Percentiles rank a stretch among this genome's conserved stretches.
Evolutionary conservation across 2,113 vertebrate genomes (phyloP).

Genomic region (Pollimyrus isidori): DNA sequence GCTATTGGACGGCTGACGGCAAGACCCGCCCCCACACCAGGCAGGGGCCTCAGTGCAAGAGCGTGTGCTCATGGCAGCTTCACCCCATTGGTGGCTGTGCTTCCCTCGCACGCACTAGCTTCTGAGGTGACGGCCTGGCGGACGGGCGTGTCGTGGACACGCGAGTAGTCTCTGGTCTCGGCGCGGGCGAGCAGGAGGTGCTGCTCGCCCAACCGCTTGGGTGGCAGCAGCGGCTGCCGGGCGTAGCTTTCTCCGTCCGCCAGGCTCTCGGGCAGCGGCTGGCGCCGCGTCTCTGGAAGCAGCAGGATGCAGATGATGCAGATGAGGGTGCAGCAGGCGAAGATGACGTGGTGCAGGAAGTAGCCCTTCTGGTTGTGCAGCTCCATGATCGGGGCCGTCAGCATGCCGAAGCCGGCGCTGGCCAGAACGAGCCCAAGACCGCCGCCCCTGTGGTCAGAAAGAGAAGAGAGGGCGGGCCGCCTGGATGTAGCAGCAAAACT

Average conservation of each 20-base stretch:
- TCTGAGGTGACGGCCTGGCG: constrained; percentile 54
- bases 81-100: constrained; percentile 75
- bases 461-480: neutral
- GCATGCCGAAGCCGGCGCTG: constrained; percentile 89
- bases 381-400: constrained; percentile 93
- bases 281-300: constrained; percentile 83
- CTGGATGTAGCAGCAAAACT: too few relatives aligned
- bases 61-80: constrained; percentile 51
- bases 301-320: constrained; percentile 97
- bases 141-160: constrained; percentile 73
- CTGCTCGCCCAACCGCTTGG: constrained; percentile 77
- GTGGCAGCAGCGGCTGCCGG: constrained; percentile 74
- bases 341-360: constrained; percentile 96
- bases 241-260: constrained; percentile 84
- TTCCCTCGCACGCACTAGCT: constrained; percentile 55
- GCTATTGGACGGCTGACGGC: neutral
- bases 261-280: constrained; percentile 86
- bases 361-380: constrained; percentile 99
- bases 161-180: constrained; percentile 88
- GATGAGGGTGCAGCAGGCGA: constrained; percentile 94
- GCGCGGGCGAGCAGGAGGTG: constrained; percentile 83
- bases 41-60: too few relatives aligned
- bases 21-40: neutral
- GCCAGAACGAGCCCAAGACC: constrained; percentile 89
- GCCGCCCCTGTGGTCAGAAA: constrained; percentile 66